These are phyloP conservation scores for Percina caprodes DNA, from an alignment of 2,113 vertebrate genomes.

Conservation along the genomic window DNA sequence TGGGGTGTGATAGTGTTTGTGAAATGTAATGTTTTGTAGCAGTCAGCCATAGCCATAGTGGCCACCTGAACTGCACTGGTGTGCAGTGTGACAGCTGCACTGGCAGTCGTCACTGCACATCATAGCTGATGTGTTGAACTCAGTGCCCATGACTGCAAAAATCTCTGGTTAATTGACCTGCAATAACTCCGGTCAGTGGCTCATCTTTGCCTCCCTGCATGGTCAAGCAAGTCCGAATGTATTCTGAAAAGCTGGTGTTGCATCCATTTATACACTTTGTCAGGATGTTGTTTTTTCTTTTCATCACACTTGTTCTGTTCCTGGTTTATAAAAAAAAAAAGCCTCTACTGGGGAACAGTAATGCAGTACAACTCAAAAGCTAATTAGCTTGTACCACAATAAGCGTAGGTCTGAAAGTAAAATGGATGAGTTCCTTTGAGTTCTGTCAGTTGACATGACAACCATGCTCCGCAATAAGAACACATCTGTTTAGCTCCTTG, in stretches of 20 bases:
- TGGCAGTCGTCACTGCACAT: slow-evolving; percentile 37
- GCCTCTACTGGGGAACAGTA: neutral
- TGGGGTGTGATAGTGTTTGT: slow-evolving; percentile 31
- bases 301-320: neutral
- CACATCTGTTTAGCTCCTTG: slow-evolving; percentile 51
- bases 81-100: slow-evolving; percentile 48
- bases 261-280: neutral
- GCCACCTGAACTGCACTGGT: slow-evolving; percentile 50
- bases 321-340: neutral
- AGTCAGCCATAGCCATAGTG: slow-evolving; percentile 38
- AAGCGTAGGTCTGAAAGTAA: slow-evolving; percentile 21
- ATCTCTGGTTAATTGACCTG: slow-evolving; percentile 69
- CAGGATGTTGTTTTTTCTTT: slow-evolving; percentile 9
- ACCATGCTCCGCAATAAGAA: slow-evolving; percentile 45
- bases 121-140: slow-evolving; percentile 52
- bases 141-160: slow-evolving; percentile 50
- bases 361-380: slow-evolving; percentile 25
- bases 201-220: slow-evolving; percentile 25
- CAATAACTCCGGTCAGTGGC: slow-evolving; percentile 57
- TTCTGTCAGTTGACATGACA: slow-evolving; percentile 66
- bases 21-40: slow-evolving; percentile 32
- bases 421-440: slow-evolving; percentile 46
- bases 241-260: neutral
- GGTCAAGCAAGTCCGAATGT: slow-evolving; percentile 34
- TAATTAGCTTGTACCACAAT: slow-evolving; percentile 43